Evolutionary conservation across 2,797 vertebrate species (phyloP), one percentile per base, ranked within the genome.

Genomic region (Bryconaethiops microstoma): DNA sequence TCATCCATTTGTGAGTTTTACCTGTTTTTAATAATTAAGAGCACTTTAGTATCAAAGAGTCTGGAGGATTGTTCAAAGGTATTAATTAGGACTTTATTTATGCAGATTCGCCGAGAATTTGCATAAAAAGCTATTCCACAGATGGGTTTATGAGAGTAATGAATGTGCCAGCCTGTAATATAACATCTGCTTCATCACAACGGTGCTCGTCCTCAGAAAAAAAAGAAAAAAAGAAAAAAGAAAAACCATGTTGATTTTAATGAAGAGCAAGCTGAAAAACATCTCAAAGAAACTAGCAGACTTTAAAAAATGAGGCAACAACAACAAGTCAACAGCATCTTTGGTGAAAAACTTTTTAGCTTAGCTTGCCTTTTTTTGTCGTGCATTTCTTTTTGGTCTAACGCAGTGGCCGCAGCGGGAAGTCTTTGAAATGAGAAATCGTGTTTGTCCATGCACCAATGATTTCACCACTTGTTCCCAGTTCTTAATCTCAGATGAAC

Each of bases 61-160:
- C 87, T 87, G 76, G 89, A 91, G 91, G 89, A 92, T 93, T 93
- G 90, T 92, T 91, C 90, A 93, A 88, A 94, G 92, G 90, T 94
- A 94, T 94, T 94, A 94, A 94, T 94, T 95, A 93, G 90, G 93
- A 94, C 90, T 94, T 95, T 94, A 94, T 94, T 94, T 95, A 95
- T 95, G 94, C 92, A 94, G 93, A 94, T 94, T 92, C 88, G 87
- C 90, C 78, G 86, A 86, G 85, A 89, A 95, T 95, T 94, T 93
- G 92, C 94, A 95, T 95, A 94, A 94, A 94, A 94, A 92, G 91
- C 92, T 92, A 93, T 94, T 93, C 91, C 91, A 93, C 94, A 95
- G 94, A 95, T 94, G 94, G 94, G 92, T 94, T 94, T 94, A 94
- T 93, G 92, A 92, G 92, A 91, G 92, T 93, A 94, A 95, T 93